These are phyloP conservation scores for Pelecanus crispus DNA, from an alignment of 2,113 vertebrate species.

Conservation along the genomic window DNA sequence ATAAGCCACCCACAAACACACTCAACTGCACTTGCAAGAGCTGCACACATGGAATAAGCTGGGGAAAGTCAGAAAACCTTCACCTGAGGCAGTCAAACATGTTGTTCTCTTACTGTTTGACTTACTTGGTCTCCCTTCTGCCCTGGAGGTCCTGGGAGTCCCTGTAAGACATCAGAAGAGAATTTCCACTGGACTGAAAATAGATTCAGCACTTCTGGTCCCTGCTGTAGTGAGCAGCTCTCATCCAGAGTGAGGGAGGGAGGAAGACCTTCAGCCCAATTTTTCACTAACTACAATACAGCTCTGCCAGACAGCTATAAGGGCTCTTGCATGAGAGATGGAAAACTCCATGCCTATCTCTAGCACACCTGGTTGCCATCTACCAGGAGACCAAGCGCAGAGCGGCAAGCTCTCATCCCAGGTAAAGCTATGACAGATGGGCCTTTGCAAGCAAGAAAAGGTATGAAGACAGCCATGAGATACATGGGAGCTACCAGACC, in stretches of 20 bases:
- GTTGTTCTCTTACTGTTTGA: not conserved
- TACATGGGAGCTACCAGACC: not conserved
- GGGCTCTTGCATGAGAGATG: not conserved
- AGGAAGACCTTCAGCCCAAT: not conserved
- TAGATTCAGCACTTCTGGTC: not conserved
- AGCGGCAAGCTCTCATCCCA: not conserved
- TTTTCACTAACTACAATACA: not conserved
- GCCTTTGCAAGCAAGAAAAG: conserved; percentile 21
- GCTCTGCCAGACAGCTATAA: not conserved
- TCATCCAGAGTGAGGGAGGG: not conserved
- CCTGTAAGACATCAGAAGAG: conserved; percentile 65
- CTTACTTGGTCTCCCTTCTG: conserved; percentile 83
- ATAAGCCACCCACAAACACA: not conserved
- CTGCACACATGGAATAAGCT: not conserved
- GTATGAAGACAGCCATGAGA: not conserved
- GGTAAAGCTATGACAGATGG: not conserved
- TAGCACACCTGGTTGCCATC: not conserved
- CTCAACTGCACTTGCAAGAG: not conserved
- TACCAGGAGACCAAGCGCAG: not conserved
- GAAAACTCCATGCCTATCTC: not conserved
- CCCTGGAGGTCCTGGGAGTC: conserved; percentile 75
- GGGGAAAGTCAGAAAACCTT: not conserved
- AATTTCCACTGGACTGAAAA: not conserved
- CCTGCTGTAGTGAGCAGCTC: not conserved
- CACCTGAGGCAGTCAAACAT: not conserved